phyloP scores from a whole-genome alignment of 2,888 invertebrate species.

The Lasioglossum vierecki region DNA sequence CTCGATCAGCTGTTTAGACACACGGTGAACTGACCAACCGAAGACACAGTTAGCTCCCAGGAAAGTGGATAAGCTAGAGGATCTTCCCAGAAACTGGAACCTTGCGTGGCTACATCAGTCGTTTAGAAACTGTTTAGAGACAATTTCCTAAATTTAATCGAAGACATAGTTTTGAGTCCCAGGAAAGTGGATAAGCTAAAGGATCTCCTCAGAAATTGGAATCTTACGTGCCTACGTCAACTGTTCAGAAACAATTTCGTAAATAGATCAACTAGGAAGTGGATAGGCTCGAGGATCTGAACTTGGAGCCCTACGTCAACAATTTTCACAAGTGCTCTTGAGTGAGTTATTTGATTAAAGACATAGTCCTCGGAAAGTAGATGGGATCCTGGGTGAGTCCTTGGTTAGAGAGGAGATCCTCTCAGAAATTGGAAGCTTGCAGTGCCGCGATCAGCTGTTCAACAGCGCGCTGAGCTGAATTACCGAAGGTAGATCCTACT shows the following conservation, averaged over 20 bases:
- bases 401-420: background rate
- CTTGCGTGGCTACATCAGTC: background rate
- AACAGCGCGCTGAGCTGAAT: background rate
- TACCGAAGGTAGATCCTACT: background rate
- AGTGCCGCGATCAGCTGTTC: background rate
- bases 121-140: background rate
- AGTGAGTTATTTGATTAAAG: background rate
- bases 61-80: background rate
- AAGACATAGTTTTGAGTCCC: background rate
- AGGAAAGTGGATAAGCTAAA: background rate
- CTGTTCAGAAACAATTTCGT: background rate
- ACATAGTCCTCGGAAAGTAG: background rate
- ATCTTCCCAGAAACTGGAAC: constrained; percentile 23
- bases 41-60: background rate
- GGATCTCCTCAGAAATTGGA: background rate
- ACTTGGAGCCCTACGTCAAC: background rate
- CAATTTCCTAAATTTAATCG: background rate
- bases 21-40: background rate
- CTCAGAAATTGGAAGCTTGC: background rate
- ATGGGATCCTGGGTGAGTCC: background rate
- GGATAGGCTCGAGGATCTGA: background rate
- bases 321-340: background rate
- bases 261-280: background rate
- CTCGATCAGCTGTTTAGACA: background rate
- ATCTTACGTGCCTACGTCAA: background rate